A percentile compares a stretch with the other conserved stretches of the same genome.
These are phyloP conservation scores for Tragopan temminckii DNA, from an alignment of 2,797 vertebrate genomes.

Conservation along the genomic window DNA sequence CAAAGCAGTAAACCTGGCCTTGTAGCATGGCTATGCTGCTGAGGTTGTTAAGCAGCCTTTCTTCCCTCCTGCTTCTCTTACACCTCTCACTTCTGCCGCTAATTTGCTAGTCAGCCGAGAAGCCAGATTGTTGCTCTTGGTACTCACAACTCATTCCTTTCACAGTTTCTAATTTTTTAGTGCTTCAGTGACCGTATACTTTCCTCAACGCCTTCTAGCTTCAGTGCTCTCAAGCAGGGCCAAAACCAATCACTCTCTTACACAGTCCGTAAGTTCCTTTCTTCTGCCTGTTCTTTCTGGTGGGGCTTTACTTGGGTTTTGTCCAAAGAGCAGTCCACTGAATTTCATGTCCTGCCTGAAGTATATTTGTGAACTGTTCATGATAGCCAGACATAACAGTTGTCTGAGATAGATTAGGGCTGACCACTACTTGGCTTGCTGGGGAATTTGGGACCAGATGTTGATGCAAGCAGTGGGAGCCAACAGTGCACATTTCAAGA, in stretches of 20 bases:
- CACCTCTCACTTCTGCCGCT: neutral
- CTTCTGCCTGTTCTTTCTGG: slow-evolving; percentile 32
- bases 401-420: slow-evolving; percentile 46
- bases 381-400: slow-evolving; percentile 58
- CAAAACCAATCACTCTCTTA: neutral
- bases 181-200: neutral
- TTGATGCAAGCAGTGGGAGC: neutral
- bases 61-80: neutral
- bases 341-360: slow-evolving; percentile 14
- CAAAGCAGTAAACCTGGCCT: neutral
- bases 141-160: neutral
- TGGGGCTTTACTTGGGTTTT: slow-evolving; percentile 38
- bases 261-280: neutral
- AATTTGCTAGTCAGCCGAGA: neutral
- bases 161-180: slow-evolving; percentile 21
- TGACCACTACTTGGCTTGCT: neutral
- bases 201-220: slow-evolving; percentile 11
- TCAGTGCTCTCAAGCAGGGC: neutral
- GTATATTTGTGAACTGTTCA: slow-evolving; percentile 15
- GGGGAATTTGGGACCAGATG: slow-evolving; percentile 24
- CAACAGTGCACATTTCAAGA: accelerated
- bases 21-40: accelerated
- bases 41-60: neutral
- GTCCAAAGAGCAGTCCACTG: slow-evolving; percentile 30
- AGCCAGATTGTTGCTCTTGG: slow-evolving; percentile 11